phyloP scores from a whole-genome alignment of 2,888 invertebrate genomes.

The Cerceris rybyensis region DNA sequence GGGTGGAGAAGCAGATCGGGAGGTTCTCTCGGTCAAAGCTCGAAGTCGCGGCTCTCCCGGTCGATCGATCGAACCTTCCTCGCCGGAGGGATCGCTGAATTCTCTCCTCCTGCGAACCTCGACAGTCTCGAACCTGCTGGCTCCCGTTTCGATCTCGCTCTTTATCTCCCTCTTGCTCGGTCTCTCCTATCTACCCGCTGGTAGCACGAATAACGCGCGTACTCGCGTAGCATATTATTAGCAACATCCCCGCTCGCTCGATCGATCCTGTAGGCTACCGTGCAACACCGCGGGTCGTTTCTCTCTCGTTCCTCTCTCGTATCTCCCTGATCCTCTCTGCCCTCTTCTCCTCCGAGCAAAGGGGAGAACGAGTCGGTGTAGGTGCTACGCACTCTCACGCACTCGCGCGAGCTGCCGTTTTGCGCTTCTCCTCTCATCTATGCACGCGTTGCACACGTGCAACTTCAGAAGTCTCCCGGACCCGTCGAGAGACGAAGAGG shows the following conservation, averaged over 20 bases:
- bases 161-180: constrained; percentile 18
- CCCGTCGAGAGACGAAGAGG: too few relatives aligned
- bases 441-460: constrained; percentile 48
- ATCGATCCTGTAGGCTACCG: constrained; percentile 67
- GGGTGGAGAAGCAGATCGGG: constrained; percentile 49
- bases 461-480: constrained; percentile 14
- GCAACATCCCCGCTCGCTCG: constrained; percentile 64
- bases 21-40: constrained; percentile 57
- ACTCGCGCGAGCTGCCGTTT: not conserved
- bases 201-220: constrained; percentile 64
- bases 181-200: constrained; percentile 38
- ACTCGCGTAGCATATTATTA: constrained; percentile 73
- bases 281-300: constrained; percentile 49
- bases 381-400: constrained; percentile 36
- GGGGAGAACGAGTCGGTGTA: constrained; percentile 14
- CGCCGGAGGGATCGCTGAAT: constrained; percentile 40
- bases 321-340: constrained; percentile 32
- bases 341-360: constrained; percentile 15
- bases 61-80: constrained; percentile 55
- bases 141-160: constrained; percentile 42
- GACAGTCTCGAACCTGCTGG: constrained; percentile 22
- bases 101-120: constrained; percentile 24
- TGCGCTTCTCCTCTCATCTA: constrained; percentile 1
- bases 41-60: constrained; percentile 48
- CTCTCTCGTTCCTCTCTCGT: constrained; percentile 32